Percentiles rank a stretch among this genome's conserved stretches.
phyloP scores from a whole-genome alignment of 2,888 invertebrate genomes.

The Pyrocoelia pectoralis region DNA sequence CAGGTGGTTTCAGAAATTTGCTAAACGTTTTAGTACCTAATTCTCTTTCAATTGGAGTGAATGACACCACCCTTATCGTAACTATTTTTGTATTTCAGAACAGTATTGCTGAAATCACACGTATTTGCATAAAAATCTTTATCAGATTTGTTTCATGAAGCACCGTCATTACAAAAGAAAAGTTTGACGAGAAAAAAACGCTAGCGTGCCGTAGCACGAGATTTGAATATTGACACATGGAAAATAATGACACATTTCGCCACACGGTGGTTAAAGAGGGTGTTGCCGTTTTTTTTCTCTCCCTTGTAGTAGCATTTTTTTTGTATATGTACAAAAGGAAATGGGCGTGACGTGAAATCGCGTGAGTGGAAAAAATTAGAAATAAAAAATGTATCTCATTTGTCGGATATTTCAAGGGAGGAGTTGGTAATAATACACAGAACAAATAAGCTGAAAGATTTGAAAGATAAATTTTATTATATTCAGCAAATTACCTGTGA shows the following conservation, averaged over 20 bases:
- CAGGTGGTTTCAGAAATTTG: no score
- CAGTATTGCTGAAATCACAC: no score
- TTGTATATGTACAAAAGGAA: slow-evolving; percentile 46
- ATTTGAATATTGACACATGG: slow-evolving; percentile 7
- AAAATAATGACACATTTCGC: slow-evolving; percentile 15
- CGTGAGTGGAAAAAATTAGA: slow-evolving; percentile 57
- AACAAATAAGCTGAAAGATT: slow-evolving; percentile 53
- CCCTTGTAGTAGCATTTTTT: slow-evolving; percentile 32
- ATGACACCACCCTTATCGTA: no score
- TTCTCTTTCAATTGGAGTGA: no score
- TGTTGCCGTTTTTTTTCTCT: slow-evolving; percentile 34
- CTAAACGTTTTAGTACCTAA: no score
- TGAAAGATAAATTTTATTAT: slow-evolving; percentile 36
- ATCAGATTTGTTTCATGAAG: no score
- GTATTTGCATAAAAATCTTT: no score
- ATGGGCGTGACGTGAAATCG: slow-evolving; percentile 53
- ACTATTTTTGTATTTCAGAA: no score
- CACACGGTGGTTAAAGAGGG: slow-evolving; percentile 36
- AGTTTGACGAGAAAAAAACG: no score
- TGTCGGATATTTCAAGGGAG: slow-evolving; percentile 50
- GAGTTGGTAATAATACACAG: slow-evolving; percentile 47
- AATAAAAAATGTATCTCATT: slow-evolving; percentile 54
- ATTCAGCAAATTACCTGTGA: slow-evolving; percentile 37
- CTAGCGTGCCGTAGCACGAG: background rate
- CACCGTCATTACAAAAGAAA: no score